Conservation (phyloP, 2,113 vertebrate genomes). For the Percina caprodes region DNA sequence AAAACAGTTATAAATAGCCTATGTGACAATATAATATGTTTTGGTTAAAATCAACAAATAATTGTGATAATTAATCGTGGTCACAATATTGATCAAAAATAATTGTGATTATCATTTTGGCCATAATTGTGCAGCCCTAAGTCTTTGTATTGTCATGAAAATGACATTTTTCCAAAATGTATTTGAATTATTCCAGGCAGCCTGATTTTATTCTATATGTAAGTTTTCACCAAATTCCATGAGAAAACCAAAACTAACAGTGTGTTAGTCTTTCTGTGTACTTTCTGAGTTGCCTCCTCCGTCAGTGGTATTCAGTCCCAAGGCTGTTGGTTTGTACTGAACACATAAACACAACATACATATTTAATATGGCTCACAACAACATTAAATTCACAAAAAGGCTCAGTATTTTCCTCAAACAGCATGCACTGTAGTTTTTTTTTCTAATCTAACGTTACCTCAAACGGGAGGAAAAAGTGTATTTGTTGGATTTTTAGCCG, state of each 20-base stretch:
- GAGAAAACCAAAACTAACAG: constrained; percentile 17
- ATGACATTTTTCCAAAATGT: background rate
- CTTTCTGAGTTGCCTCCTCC: background rate
- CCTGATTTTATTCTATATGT: background rate
- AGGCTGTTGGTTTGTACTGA: background rate
- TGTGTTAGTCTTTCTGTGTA: background rate
- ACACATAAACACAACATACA: background rate
- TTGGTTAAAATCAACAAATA: no score
- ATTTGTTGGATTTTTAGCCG: background rate
- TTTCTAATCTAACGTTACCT: no score
- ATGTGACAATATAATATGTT: no score
- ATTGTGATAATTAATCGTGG: no score
- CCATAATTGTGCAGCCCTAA: no score
- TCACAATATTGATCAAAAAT: no score
- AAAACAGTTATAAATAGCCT: no score
- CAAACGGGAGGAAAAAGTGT: no score
- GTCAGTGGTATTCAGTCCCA: background rate
- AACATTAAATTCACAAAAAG: no score
- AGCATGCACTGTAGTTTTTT: no score
- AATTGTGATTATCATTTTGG: no score
- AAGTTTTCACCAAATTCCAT: background rate
- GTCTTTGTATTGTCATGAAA: constrained; percentile 7
- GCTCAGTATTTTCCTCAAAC: background rate
- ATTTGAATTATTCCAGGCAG: background rate
- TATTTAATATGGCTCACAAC: background rate